Percentiles rank a stretch among this genome's conserved stretches.
These are phyloP conservation scores for Argynnis bischoffii DNA, from an alignment of 2,888 invertebrate species.

Conservation along the genomic window DNA sequence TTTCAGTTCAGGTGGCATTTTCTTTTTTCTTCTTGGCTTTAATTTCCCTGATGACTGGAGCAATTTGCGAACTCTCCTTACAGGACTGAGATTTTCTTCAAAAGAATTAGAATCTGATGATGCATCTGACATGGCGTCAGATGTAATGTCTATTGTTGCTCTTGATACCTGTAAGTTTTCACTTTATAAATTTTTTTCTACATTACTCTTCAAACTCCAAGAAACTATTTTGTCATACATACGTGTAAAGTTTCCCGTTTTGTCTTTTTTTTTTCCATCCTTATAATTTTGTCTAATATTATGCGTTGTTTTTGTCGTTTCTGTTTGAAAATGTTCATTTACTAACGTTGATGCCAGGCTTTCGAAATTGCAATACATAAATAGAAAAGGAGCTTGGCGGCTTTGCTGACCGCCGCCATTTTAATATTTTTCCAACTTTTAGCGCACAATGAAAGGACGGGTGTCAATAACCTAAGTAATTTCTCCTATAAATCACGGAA, in stretches of 20 bases:
- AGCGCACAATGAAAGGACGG: too few relatives aligned
- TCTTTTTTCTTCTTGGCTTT: constrained; percentile 74
- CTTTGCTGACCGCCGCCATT: too few relatives aligned
- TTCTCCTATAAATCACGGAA: too few relatives aligned
- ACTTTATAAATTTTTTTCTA: too few relatives aligned
- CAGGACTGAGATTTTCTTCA: constrained; percentile 72
- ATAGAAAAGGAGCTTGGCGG: too few relatives aligned
- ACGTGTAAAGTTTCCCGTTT: constrained; percentile 83
- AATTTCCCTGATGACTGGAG: constrained; percentile 62
- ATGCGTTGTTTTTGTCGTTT: constrained; percentile 63
- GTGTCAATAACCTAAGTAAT: too few relatives aligned
- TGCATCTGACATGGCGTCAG: constrained; percentile 85
- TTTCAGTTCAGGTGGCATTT: constrained; percentile 80
- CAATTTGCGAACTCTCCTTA: constrained; percentile 70
- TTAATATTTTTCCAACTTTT: too few relatives aligned
- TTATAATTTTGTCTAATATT: constrained; percentile 70
- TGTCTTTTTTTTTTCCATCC: constrained; percentile 71
- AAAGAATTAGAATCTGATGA: constrained; percentile 84
- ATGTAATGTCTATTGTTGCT: constrained; percentile 83
- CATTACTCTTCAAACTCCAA: too few relatives aligned
- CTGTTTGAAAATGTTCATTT: constrained; percentile 51
- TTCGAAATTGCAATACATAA: too few relatives aligned
- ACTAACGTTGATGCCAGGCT: background rate
- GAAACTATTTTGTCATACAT: background rate
- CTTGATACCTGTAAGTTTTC: constrained; percentile 74